Evolutionary conservation across 2,113 vertebrate genomes (phyloP), one percentile per base, ranked within the genome.

Genomic region (Bufo bufo): DNA sequence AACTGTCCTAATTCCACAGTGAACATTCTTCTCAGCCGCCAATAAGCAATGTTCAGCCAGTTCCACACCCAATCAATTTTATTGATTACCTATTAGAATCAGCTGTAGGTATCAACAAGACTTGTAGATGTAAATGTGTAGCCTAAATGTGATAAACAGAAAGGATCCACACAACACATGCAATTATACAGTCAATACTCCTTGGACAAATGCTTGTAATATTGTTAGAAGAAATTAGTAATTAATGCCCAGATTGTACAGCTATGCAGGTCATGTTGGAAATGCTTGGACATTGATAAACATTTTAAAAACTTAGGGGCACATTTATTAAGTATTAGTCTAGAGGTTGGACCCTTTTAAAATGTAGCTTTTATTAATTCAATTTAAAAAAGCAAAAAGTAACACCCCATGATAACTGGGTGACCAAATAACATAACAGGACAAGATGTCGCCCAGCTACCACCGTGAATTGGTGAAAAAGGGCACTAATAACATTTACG

Each of bases 81-180:
- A 93, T 93, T 93, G 94, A 95, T 96, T 95, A 94, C 92, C 95
- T 94, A 94, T 94, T 94, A 94, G 94, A 93, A 92, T 89, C 92
- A 89, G 72, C 90, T 77, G 92, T 90, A 19, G 9, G 90, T 91
- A 94, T 94, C 92, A 93, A 93, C 92, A 94, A 90, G 89, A 92
- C 93, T 93, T 91, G 90, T 92, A 93, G 93, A 95, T 94, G 92
- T 91, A 92, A 94, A 92, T 92, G 92, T 91, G 85, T 92, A 90
- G 85, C 89, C 92, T 91, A 89, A 93, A 90, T 20, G 61, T 56
- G 82, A 77, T 78, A 56, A 59, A 78, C 20, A 78, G 78, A 71
- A 77, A 80, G 81, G 49, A 54, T 79, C 85, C 19, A 17, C 56
- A 77, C 58, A 78, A 19, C 47, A 52, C 58, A n/a, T 47, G 49